Base-by-base conservation (phyloP, 1,140 invertebrate species). In the Solenopsis fugax region DNA sequence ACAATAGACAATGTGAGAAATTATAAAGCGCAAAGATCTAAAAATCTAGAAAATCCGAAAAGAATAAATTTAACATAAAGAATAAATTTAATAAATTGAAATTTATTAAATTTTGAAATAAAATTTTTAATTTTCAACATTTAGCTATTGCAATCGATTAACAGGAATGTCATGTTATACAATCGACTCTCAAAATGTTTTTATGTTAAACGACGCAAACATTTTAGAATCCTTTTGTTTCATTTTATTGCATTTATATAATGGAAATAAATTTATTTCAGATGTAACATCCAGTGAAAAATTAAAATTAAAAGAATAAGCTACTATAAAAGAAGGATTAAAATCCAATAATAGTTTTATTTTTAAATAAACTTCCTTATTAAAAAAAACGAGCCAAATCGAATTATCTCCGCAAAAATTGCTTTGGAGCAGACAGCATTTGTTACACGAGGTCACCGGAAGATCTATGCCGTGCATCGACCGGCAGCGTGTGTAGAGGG, bases 381-480 rank as follows among this genome's bases (percentile, higher is more conserved):
- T 37, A 50, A 62, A 48, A 73, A 37, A n/a, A 13, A 41, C 1
- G 9, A 0, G 34, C 1, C 9, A 16, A 2, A 34, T 34, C 34
- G 10, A 21, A 41, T 56, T 58, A 48, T 60, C 41, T 48, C 6
- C 29, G 21, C 41, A 73, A 73, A 73, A 34, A 73, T 71, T 71
- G 9, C 50, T 81, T 41, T 48, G 48, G 29, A 29, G 41, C n/a
- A 41, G 18, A 56, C 54, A 62, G 69, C 24, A 73, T 73, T 71
- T 41, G 54, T 24, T 73, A 9, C 54, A 48, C 67, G 69, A 60
- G 69, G 56, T 84, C 69, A 73, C 69, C 41, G 41, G 41, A 73
- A 84, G 69, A 75, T 84, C 69, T 84, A 75, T 84, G 54, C 41
- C 41, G 29, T 50, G 41, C 69, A 84, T 60, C 69, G 69, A 75